Base-by-base conservation (phyloP, 2,888 invertebrate species). In the Galeopsomyia nigrocyanea region DNA sequence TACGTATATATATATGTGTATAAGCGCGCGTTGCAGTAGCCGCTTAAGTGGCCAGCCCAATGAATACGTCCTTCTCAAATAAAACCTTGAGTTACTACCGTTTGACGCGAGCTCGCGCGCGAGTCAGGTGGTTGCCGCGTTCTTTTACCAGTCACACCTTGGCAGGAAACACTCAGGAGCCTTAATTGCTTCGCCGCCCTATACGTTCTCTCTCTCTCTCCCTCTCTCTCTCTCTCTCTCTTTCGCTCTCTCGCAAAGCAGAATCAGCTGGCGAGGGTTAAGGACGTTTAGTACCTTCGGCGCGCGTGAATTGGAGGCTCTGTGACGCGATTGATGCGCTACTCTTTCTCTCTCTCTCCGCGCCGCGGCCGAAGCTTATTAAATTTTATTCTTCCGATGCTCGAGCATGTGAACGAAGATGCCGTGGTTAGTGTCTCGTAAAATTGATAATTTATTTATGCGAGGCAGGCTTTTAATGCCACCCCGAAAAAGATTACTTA, bases 91-190 rank as follows among this genome's bases (percentile, higher is more conserved):
- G 80, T 83, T 82, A 81, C 80, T 80, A 79, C 80, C 80, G 80
- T 82, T 82, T 80, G 80, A 80, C 79, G 79, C 79, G 78, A 74
- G 76, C 26, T 26, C 26, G 77, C 79, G 74, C 78, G 76, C 77
- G 82, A 81, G 84, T 83, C 85, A 85, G 85, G 81, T 85, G 85
- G 85, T 79, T 77, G 80, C 82, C 83, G 82, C 77, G 78, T 77
- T 75, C 13, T 7, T 62, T 56, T 80, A 77, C 79, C 80, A 83
- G 82, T 85, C 84, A 82, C 85, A 85, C 85, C 85, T 85, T 84
- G 39, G 84, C 85, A 85, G 84, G 84, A 84, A 85, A 83, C 82
- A 84, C 84, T 84, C 80, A 76, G 80, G 80, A 80, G 13, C 39
- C 81, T 84, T 84, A 84, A 85, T 84, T 84, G 84, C 84, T 83